Percentiles rank a stretch among this genome's conserved stretches.
Evolutionary conservation across 2,888 invertebrate species (phyloP).

Genomic region (Gastracanthus pulcherrimus): DNA sequence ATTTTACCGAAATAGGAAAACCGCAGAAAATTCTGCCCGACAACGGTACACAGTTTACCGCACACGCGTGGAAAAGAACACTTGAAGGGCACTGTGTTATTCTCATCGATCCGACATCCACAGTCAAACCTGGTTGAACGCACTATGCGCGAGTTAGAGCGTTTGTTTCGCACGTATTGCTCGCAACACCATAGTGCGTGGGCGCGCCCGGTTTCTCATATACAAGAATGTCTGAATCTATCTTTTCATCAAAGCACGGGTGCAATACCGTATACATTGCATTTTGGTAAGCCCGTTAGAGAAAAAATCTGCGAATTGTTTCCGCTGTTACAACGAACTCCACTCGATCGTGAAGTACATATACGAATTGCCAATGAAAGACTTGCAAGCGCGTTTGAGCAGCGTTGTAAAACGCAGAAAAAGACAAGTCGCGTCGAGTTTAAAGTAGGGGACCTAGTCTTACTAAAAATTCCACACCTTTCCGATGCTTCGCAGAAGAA

Average conservation of each 20-base stretch:
- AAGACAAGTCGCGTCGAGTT: too few species aligned
- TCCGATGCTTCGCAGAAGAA: too few species aligned
- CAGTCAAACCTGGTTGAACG: conserved; percentile 59
- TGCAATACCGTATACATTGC: not conserved
- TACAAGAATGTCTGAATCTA: conserved; percentile 16
- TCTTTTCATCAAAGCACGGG: conserved; percentile 18
- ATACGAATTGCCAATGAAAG: not conserved
- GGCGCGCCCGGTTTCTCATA: not conserved
- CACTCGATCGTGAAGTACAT: not conserved
- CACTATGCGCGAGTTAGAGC: conserved; percentile 57
- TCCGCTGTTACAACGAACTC: not conserved
- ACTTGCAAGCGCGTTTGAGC: not conserved
- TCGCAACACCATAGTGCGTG: conserved; percentile 49
- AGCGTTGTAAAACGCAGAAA: not conserved
- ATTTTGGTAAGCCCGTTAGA: not conserved
- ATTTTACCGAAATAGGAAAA: not conserved
- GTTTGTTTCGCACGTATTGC: conserved; percentile 57
- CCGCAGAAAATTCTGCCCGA: conserved; percentile 9
- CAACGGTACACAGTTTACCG: conserved; percentile 34
- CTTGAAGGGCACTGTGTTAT: conserved; percentile 5
- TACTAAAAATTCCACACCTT: too few species aligned
- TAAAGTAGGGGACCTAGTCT: too few species aligned
- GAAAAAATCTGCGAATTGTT: not conserved
- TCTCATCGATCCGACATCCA: conserved; percentile 57
- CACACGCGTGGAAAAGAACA: not conserved